These are phyloP conservation scores for Chelon auratus DNA, from an alignment of 2,797 vertebrate species.

Conservation along the genomic window DNA sequence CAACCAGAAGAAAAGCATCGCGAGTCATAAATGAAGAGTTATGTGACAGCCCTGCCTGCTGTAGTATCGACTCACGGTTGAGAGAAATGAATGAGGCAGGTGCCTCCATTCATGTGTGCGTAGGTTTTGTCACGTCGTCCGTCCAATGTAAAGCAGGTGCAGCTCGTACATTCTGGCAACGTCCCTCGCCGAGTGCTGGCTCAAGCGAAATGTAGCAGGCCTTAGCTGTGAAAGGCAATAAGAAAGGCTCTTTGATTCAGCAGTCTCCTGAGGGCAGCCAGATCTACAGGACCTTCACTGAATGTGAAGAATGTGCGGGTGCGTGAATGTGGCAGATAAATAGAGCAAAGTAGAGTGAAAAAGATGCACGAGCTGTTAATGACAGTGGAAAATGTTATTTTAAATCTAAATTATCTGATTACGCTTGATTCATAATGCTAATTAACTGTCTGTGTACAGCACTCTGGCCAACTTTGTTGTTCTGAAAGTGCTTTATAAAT, in stretches of 20 bases:
- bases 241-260: constrained; percentile 72
- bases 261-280: constrained; percentile 56
- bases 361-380: constrained; percentile 33
- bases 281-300: constrained; percentile 47
- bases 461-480: background rate
- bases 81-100: constrained; percentile 49
- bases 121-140: constrained; percentile 49
- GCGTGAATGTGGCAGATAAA: constrained; percentile 59
- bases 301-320: constrained; percentile 60
- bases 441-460: no score
- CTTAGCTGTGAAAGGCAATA: constrained; percentile 51
- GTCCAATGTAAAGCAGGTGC: constrained; percentile 54
- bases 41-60: constrained; percentile 20
- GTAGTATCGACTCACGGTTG: constrained; percentile 5
- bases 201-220: constrained; percentile 28
- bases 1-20: constrained; percentile 18
- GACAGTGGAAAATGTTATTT: constrained; percentile 20
- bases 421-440: no score
- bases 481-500: constrained; percentile 3
- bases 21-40: constrained; percentile 28
- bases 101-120: constrained; percentile 39
- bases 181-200: constrained; percentile 27
- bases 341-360: constrained; percentile 31
- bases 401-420: no score
- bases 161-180: constrained; percentile 33